Evolutionary conservation across 2,797 vertebrate genomes (phyloP).

Genomic region (Etheostoma nigrum): DNA sequence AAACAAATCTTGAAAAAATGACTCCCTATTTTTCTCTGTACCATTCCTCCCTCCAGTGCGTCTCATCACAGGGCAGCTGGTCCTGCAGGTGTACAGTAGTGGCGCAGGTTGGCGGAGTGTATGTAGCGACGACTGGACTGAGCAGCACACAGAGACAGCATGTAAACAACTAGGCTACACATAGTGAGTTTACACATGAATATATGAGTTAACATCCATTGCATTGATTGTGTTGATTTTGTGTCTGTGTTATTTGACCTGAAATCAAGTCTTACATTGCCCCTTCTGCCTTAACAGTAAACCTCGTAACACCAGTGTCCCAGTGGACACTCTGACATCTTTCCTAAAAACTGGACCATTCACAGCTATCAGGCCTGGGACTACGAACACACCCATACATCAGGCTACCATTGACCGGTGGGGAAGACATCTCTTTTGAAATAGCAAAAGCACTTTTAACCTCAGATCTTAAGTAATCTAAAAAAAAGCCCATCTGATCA

Average conservation of each 20-base stretch:
- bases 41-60: constrained; percentile 82
- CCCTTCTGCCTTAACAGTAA: constrained; percentile 58
- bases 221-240: neutral
- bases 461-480: neutral
- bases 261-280: constrained; percentile 4
- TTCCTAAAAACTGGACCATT: constrained; percentile 67
- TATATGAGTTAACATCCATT: neutral
- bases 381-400: constrained; percentile 54
- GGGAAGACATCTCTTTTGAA: constrained; percentile 23
- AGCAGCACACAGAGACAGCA: constrained; percentile 80
- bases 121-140: constrained; percentile 88
- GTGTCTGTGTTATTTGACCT: neutral
- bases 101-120: constrained; percentile 85
- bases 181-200: constrained; percentile 77
- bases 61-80: constrained; percentile 77
- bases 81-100: constrained; percentile 87
- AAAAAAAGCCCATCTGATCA: neutral
- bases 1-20: neutral
- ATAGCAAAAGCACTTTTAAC: neutral
- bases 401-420: constrained; percentile 70
- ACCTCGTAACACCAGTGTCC: constrained; percentile 43
- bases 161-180: constrained; percentile 91
- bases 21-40: constrained; percentile 4
- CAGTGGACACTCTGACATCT: constrained; percentile 33
- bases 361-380: constrained; percentile 53